Evolutionary conservation across 2,797 vertebrate species (phyloP), one percentile per base, ranked within the genome.

Genomic region (Thunnus albacares): DNA sequence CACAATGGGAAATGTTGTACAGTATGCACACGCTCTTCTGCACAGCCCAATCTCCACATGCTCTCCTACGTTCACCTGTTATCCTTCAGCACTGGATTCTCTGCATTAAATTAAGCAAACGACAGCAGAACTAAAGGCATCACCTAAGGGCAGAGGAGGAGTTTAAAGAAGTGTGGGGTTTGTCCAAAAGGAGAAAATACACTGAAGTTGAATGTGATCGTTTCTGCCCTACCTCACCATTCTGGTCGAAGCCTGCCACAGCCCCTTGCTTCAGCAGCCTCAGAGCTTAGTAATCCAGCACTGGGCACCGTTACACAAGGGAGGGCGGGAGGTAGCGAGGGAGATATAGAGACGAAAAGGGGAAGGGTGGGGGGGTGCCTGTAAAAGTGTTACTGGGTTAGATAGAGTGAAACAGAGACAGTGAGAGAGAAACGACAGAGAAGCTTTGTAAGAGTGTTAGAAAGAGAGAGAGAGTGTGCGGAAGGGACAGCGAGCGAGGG

Each of bases 221-320:
- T 74, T 82, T 84, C 63, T 85, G 83, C 79, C 92, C 95, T 96
- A 96, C 95, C 95, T 96, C 95, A 96, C 96, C 96, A 96, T 96
- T 93, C 87, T 96, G 91, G 91, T 85, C 67, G 69, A 88, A 94
- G 91, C 89, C 91, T 90, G 88, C 82, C 89, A 88, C 89, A 87
- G 84, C 80, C 20, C 83, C 89, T 82, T 70, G 85, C 80, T 90
- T 91, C 81, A 87, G 85, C 82, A 79, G 80, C 87, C 75, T 88
- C 87, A 92, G 82, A 89, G 64, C 4, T 91, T 61, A 85, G 89
- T 95, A 93, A 94, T 95, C 95, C 95, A 91, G 90, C 86, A 91
- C 93, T 86, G 86, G 86, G 86, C 92, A 81, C 90, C 86, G 90
- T 86, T 90, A 93, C 84, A 95, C 90, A 86, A 90, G 83, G 84